Conservation (phyloP, 2,113 vertebrate genomes). For the Neogale vison region DNA sequence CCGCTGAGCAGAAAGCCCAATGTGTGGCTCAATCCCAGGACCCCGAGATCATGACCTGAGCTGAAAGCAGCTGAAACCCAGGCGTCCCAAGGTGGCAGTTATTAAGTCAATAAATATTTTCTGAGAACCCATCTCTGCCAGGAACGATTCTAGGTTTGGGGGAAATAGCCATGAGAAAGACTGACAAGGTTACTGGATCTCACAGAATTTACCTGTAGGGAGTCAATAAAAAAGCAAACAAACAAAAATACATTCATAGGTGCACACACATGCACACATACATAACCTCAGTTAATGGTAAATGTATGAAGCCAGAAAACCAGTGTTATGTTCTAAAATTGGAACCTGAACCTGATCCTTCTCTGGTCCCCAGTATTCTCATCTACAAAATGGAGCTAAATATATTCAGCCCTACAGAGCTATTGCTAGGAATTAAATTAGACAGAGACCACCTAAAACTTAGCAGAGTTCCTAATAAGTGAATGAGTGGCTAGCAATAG, state of each 20-base stretch:
- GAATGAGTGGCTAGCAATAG: neutral
- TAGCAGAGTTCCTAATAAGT: neutral
- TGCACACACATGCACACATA: rapidly evolving
- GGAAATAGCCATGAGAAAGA: neutral
- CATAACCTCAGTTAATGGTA: neutral
- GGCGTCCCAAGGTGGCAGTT: neutral
- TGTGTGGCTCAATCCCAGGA: too few species aligned
- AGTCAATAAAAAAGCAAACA: neutral
- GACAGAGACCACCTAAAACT: neutral
- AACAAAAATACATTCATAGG: neutral
- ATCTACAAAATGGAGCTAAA: neutral
- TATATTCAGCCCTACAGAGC: neutral
- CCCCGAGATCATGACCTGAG: too few species aligned
- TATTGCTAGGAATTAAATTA: neutral
- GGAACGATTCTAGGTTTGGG: neutral
- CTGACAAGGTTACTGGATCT: neutral
- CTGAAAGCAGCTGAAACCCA: too few species aligned
- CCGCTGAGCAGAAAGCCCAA: too few species aligned
- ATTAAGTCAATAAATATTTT: neutral
- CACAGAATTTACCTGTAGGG: neutral
- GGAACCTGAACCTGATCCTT: neutral
- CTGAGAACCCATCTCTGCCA: neutral
- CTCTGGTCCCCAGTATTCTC: neutral
- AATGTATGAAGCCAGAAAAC: neutral
- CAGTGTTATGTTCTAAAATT: neutral